Conservation (phyloP, 2,113 vertebrate genomes). For the Nyctereutes procyonoides region DNA sequence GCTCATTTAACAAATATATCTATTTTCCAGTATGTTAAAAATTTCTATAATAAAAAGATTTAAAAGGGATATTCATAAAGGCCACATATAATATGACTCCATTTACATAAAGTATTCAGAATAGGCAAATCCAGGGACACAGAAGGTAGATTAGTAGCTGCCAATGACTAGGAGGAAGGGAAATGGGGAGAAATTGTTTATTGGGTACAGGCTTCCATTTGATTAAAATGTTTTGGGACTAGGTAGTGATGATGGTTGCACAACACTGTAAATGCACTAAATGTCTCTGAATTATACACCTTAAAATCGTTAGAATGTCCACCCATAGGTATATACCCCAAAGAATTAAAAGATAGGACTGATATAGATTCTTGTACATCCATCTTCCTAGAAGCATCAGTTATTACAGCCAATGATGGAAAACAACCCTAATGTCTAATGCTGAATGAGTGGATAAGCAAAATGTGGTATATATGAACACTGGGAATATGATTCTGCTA, state of each 20-base stretch:
- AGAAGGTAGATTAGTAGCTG: too few relatives aligned
- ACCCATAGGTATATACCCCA: background rate
- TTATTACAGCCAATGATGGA: background rate
- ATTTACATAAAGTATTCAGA: background rate
- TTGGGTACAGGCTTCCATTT: background rate
- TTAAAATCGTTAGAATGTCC: background rate
- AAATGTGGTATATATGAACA: background rate
- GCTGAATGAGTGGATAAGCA: background rate
- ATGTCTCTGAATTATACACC: background rate
- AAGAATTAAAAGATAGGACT: background rate
- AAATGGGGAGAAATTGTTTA: background rate
- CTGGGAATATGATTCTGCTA: background rate
- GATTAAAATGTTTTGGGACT: background rate
- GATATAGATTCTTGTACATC: background rate
- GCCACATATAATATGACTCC: background rate
- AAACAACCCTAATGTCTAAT: background rate
- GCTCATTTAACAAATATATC: background rate
- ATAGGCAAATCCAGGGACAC: background rate
- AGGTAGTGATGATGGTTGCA: background rate
- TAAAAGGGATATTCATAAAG: background rate
- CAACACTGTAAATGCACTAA: background rate
- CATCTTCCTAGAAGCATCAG: background rate
- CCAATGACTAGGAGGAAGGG: fast-evolving
- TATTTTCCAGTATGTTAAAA: background rate
- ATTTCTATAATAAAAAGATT: background rate